Conservation (phyloP, 2,113 vertebrate genomes). For the Lonchura striata region DNA sequence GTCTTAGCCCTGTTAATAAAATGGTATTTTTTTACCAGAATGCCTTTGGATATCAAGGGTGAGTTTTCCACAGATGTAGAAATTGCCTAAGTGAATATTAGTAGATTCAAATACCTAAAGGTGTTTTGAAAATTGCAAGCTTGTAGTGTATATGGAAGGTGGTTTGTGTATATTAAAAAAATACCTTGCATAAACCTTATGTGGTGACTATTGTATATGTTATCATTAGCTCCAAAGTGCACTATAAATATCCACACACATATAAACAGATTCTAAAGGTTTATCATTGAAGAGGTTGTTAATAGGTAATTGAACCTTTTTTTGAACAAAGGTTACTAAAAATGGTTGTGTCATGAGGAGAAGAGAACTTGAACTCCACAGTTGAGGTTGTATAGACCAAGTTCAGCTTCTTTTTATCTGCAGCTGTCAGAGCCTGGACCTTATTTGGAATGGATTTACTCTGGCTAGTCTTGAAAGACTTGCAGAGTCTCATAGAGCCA, state of each 20-base stretch:
- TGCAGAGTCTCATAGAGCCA: neutral
- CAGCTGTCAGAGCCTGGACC: neutral
- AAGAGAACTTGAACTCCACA: neutral
- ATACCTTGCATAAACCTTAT: neutral
- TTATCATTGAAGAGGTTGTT: neutral
- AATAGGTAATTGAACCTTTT: neutral
- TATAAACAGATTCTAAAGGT: neutral
- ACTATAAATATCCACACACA: neutral
- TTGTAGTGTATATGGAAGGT: neutral
- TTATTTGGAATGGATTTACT: neutral
- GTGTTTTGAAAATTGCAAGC: neutral
- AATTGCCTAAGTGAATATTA: neutral
- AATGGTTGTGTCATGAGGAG: neutral
- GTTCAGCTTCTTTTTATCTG: neutral
- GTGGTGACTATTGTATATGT: neutral
- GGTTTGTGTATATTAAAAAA: neutral
- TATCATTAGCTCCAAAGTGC: neutral
- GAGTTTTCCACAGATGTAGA: neutral
- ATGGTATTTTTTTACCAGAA: neutral
- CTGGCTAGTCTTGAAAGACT: neutral
- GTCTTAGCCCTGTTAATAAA: neutral
- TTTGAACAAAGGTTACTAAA: neutral
- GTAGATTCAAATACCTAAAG: neutral
- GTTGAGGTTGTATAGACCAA: neutral
- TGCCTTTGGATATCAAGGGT: neutral